Percentiles rank a stretch among this genome's conserved stretches.
phyloP scores from a whole-genome alignment of 92 coral and sea anemone genomes.

The Palythoa caribaeorum region DNA sequence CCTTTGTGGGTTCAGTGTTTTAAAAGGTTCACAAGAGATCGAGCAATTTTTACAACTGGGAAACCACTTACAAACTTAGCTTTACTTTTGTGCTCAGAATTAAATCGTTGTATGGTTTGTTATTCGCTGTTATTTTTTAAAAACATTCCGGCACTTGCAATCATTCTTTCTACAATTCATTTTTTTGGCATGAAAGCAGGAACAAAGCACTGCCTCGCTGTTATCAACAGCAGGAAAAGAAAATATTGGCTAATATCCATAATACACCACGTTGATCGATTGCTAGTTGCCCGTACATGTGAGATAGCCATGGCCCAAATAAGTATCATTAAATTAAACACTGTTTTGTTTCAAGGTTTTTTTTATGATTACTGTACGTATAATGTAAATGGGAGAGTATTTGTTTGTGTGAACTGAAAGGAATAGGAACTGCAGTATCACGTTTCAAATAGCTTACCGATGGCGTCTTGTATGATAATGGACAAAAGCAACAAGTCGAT shows the following conservation, averaged over 20 bases:
- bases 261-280: neutral
- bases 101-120: neutral
- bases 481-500: slow-evolving; percentile 8
- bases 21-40: too few relatives aligned
- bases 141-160: neutral
- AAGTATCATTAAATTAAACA: neutral
- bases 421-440: neutral
- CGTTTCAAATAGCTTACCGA: slow-evolving; percentile 36
- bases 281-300: neutral
- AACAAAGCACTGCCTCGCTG: neutral
- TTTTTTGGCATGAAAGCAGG: neutral
- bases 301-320: neutral
- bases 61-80: too few relatives aligned
- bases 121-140: neutral
- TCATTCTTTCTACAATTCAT: neutral
- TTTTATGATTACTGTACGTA: neutral
- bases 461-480: slow-evolving; percentile 18
- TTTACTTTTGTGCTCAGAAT: neutral
- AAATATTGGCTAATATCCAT: neutral
- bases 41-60: too few relatives aligned
- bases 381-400: neutral
- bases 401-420: slow-evolving; percentile 5
- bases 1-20: too few relatives aligned
- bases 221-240: neutral
- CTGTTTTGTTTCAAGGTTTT: neutral